phyloP scores from a whole-genome alignment of 2,797 vertebrate species.

The Zenarchopterus dispar region DNA sequence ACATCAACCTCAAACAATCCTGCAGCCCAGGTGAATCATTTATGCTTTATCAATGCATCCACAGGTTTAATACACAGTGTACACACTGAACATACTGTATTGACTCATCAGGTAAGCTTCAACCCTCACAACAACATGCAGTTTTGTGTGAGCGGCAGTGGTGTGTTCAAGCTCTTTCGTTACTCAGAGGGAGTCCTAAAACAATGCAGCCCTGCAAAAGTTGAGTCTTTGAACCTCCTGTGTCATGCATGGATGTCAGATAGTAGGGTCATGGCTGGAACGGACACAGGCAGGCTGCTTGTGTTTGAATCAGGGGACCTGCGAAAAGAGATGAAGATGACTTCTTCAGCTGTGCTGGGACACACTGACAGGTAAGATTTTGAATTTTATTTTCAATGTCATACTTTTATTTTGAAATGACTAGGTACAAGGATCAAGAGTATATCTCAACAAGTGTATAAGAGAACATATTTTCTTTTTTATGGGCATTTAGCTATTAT shows the following conservation, averaged over 20 bases:
- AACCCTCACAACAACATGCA: slow-evolving; percentile 89
- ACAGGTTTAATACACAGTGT: background rate
- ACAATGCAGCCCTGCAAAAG: slow-evolving; percentile 85
- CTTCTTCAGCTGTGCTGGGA: slow-evolving; percentile 24
- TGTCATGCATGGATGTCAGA: slow-evolving; percentile 89
- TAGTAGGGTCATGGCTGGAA: slow-evolving; percentile 87
- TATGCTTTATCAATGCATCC: background rate
- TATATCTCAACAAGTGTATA: too few relatives aligned
- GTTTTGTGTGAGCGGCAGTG: slow-evolving; percentile 88
- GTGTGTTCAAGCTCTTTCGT: slow-evolving; percentile 89
- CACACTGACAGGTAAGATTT: slow-evolving; percentile 63
- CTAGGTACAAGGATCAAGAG: too few relatives aligned
- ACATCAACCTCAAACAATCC: slow-evolving; percentile 69
- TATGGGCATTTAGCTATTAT: too few relatives aligned
- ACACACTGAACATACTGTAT: background rate
- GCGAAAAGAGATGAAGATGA: slow-evolving; percentile 81
- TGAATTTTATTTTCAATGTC: too few relatives aligned
- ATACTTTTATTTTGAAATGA: too few relatives aligned
- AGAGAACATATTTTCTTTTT: too few relatives aligned
- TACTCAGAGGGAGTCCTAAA: slow-evolving; percentile 88
- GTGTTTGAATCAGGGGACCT: slow-evolving; percentile 89
- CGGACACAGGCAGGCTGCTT: slow-evolving; percentile 86
- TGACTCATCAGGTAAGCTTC: slow-evolving; percentile 88
- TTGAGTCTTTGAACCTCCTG: slow-evolving; percentile 85
- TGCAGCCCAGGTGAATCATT: slow-evolving; percentile 84